Evolutionary conservation across 1,140 invertebrate species (phyloP).

Genomic region (Hestina assimilis): DNA sequence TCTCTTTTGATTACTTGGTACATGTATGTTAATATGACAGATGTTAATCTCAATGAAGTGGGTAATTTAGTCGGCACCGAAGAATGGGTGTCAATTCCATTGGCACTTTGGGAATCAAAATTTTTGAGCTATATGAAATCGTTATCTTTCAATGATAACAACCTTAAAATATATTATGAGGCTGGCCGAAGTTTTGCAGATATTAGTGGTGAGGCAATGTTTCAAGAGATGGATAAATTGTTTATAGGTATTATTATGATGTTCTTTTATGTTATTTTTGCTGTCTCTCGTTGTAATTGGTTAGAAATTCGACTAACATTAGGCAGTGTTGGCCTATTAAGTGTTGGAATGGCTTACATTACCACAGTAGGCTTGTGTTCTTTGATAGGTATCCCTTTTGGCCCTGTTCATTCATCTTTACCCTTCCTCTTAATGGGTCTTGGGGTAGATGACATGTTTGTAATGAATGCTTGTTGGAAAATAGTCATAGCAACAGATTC

Average conservation of each 20-base stretch:
- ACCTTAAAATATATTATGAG: slow-evolving; percentile 80
- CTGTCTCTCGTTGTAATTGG: slow-evolving; percentile 86
- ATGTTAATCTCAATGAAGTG: slow-evolving; percentile 81
- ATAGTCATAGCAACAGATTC: slow-evolving; percentile 77
- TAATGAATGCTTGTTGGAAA: slow-evolving; percentile 87
- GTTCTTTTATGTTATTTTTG: slow-evolving; percentile 85
- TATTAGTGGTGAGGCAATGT: slow-evolving; percentile 82
- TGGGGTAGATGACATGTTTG: slow-evolving; percentile 90
- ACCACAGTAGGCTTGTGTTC: slow-evolving; percentile 87
- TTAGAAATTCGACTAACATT: slow-evolving; percentile 85
- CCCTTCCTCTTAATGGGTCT: slow-evolving; percentile 90
- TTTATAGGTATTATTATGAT: slow-evolving; percentile 84
- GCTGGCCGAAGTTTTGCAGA: slow-evolving; percentile 87
- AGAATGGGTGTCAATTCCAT: slow-evolving; percentile 84
- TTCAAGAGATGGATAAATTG: slow-evolving; percentile 86
- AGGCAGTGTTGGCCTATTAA: slow-evolving; percentile 83
- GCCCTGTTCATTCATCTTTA: slow-evolving; percentile 89
- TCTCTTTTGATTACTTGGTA: slow-evolving; percentile 82
- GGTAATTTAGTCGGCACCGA: slow-evolving; percentile 86
- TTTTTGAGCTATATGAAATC: slow-evolving; percentile 79
- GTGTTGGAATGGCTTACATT: slow-evolving; percentile 87
- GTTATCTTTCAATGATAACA: slow-evolving; percentile 46
- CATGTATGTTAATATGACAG: slow-evolving; percentile 83
- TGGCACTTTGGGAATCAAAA: slow-evolving; percentile 82
- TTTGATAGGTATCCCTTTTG: slow-evolving; percentile 85